Percentiles rank a stretch among this genome's conserved stretches.
Evolutionary conservation across 2,113 vertebrate species (phyloP).

Genomic region (Phylloscopus whistleri): DNA sequence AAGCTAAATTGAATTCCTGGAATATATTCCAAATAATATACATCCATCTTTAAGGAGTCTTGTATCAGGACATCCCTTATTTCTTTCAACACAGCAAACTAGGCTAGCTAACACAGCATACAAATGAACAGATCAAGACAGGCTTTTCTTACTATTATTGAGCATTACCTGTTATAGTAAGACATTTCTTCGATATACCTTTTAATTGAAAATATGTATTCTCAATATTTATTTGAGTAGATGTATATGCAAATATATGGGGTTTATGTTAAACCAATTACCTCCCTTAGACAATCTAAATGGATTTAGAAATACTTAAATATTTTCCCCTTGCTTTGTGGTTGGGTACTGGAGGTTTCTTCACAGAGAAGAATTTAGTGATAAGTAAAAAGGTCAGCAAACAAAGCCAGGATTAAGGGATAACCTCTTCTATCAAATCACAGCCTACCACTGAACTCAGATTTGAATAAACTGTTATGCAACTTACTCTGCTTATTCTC

Average conservation of each 20-base stretch:
- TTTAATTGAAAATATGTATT: not conserved
- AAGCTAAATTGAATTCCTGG: not conserved
- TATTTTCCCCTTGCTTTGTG: not conserved
- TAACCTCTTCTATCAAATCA: not conserved
- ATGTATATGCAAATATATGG: not conserved
- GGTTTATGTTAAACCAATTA: not conserved
- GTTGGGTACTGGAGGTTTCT: not conserved
- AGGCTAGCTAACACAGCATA: accelerated
- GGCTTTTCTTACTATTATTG: not conserved
- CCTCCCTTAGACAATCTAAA: not conserved
- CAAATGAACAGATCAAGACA: not conserved
- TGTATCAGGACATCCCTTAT: not conserved
- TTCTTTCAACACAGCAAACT: not conserved
- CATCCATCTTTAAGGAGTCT: not conserved
- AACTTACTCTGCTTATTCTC: not conserved
- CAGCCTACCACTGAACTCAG: not conserved
- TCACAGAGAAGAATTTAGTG: not conserved
- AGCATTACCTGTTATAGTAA: not conserved
- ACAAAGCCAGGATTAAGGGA: not conserved
- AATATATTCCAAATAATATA: not conserved
- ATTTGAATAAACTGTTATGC: not conserved
- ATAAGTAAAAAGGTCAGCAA: not conserved
- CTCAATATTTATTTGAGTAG: not conserved
- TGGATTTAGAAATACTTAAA: not conserved
- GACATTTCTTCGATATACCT: not conserved